These are phyloP conservation scores for Eupithecia insigniata DNA, from an alignment of 2,888 invertebrate genomes.

Conservation along the genomic window DNA sequence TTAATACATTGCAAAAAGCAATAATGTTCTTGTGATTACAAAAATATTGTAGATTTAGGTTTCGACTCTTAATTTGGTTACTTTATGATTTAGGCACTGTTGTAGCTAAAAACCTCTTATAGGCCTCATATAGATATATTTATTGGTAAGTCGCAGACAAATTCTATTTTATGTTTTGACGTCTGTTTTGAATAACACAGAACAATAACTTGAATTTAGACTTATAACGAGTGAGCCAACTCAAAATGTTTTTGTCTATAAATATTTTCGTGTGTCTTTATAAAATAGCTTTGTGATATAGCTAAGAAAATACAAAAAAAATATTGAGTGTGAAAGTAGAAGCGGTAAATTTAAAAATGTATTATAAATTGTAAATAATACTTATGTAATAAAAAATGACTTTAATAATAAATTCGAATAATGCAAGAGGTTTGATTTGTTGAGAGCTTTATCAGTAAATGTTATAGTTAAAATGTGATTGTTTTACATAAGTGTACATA, in stretches of 20 bases:
- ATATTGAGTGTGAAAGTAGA: slow-evolving; percentile 50
- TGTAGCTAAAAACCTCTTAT: slow-evolving; percentile 18
- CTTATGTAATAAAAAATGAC: slow-evolving; percentile 44
- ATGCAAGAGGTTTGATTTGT: slow-evolving; percentile 57
- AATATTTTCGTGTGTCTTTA: slow-evolving; percentile 67
- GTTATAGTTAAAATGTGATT: slow-evolving; percentile 46
- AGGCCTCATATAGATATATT: slow-evolving; percentile 27
- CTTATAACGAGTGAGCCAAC: slow-evolving; percentile 40
- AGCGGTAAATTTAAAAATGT: slow-evolving; percentile 36
- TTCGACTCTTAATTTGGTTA: slow-evolving; percentile 18
- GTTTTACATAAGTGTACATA: slow-evolving; percentile 48
- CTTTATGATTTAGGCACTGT: slow-evolving; percentile 18
- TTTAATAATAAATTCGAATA: slow-evolving; percentile 62
- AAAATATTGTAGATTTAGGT: slow-evolving; percentile 19
- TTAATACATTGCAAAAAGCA: slow-evolving; percentile 7
- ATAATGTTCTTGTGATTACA: slow-evolving; percentile 21
- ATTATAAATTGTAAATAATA: slow-evolving; percentile 58
- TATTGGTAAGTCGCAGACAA: slow-evolving; percentile 29
- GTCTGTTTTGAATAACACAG: slow-evolving; percentile 33
- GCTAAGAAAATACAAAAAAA: slow-evolving; percentile 57
- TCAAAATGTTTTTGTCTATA: slow-evolving; percentile 63
- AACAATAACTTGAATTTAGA: slow-evolving; percentile 44
- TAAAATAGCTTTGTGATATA: slow-evolving; percentile 74
- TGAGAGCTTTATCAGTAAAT: slow-evolving; percentile 64
- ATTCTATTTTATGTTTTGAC: slow-evolving; percentile 28